Percentiles rank a stretch among this genome's conserved stretches.
phyloP scores from a whole-genome alignment of 2,113 vertebrate species.

The Rhadina sibilatrix region DNA sequence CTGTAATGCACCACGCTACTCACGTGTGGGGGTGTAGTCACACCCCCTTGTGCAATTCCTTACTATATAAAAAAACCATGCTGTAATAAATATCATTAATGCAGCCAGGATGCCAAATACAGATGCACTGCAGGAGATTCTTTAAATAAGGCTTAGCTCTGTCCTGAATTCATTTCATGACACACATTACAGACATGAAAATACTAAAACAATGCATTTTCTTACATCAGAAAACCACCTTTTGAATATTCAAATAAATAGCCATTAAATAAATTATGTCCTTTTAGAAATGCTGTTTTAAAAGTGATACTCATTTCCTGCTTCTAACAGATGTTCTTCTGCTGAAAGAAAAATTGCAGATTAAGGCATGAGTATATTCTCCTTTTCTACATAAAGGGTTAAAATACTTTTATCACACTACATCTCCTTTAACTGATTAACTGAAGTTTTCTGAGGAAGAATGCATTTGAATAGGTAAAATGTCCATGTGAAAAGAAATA shows the following conservation, averaged over 20 bases:
- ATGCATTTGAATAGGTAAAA: neutral
- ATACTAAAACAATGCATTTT: neutral
- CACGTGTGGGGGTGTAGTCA: fast-evolving
- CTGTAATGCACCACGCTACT: neutral
- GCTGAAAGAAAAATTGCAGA: neutral
- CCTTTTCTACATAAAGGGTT: neutral
- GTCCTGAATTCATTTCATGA: neutral
- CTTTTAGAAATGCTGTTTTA: neutral
- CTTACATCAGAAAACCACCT: neutral
- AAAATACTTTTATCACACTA: neutral
- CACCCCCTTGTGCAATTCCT: neutral
- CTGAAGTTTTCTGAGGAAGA: neutral
- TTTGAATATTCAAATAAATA: conserved; percentile 14
- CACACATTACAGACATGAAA: neutral
- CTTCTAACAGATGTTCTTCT: neutral
- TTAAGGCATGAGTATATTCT: neutral
- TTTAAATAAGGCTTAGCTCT: neutral
- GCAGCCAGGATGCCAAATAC: neutral
- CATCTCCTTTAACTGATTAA: neutral
- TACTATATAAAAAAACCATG: neutral
- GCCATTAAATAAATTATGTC: neutral
- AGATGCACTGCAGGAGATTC: neutral
- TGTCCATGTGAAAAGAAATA: neutral
- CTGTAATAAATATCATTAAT: neutral
- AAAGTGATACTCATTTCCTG: neutral